Base-by-base conservation (phyloP, 1,140 invertebrate genomes). In the Eumeta japonica region DNA sequence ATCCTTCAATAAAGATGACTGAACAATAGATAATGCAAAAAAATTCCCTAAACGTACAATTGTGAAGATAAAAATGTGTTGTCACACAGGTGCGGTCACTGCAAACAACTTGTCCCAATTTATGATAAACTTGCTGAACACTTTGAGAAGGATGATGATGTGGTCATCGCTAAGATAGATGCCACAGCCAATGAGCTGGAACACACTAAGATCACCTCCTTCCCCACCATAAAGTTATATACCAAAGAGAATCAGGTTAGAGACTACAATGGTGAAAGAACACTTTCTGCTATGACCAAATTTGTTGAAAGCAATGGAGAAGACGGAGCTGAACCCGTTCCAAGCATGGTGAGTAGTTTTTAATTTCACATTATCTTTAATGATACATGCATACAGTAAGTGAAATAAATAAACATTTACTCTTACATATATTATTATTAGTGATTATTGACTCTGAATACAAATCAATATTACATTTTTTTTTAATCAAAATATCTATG, bases 161-260 rank as follows among this genome's bases (percentile, higher is more conserved):
- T 99, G 46, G 81, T 99, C 10, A 90, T 99, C 63, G 95, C 96
- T 46, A 99, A 99, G 79, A 97, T 99, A 83, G 97, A 99, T 75
- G 86, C 96, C 32, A 98, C 96, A 38, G 89, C 85, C 58, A 99
- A 99, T 74, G 97, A 99, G 79, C 73, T 99, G 39, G 93, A 96
- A 55, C 89, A 92, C 77, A 87, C 92, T 19, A 97, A 95, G 79
- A 86, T 99, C 61, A 85, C 85, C 39, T 94, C 87, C 45, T 99
- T 96, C 86, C 97, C 97, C 20, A 99, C 97, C 16, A 85, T 99
- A 60, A 97, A 93, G 64, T 82, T 95, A 46, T 99, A 93, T 82
- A 89, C 89, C 47, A 95, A 95, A 76, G 87, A 89, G 43, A 96
- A 96, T 75, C 84, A 94, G 77, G 90, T 93, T 49, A 55, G 50